Percentiles rank a stretch among this genome's conserved stretches.
Conservation (phyloP, 2,113 vertebrate genomes). For the Emberiza fucata region DNA sequence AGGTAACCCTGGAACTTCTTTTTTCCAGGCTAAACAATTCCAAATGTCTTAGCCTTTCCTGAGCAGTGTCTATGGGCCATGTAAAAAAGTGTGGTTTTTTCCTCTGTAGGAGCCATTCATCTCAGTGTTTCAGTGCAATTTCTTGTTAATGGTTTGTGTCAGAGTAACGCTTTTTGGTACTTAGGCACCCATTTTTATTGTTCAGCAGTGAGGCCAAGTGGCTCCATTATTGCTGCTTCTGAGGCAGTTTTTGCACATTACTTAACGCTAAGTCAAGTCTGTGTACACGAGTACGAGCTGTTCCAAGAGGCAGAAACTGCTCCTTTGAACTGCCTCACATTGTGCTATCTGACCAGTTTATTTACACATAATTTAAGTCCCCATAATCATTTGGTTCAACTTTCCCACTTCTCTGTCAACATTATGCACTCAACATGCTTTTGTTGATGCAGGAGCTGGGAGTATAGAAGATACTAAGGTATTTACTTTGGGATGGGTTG, state of each 20-base stretch:
- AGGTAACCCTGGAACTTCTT: neutral
- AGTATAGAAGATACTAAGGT: neutral
- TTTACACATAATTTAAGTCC: conserved; percentile 47
- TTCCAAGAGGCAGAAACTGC: conserved; percentile 35
- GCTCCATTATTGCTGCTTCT: neutral
- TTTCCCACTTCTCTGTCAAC: conserved; percentile 58
- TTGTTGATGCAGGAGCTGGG: conserved; percentile 17
- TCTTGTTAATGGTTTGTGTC: neutral
- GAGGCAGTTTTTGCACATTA: neutral
- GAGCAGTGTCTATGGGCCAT: neutral
- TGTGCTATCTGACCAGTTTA: conserved; percentile 48
- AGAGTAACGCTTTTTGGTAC: neutral
- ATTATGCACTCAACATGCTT: conserved; percentile 36
- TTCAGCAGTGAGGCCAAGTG: neutral
- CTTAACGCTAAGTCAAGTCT: neutral
- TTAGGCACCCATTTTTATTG: neutral
- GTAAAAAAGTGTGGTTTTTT: neutral
- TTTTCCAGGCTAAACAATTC: too few relatives aligned
- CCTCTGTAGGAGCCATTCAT: neutral
- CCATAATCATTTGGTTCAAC: conserved; percentile 42
- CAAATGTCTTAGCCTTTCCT: neutral
- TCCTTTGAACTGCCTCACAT: conserved; percentile 20
- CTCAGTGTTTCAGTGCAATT: neutral
- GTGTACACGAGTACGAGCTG: conserved; percentile 23
- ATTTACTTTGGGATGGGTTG: conserved; percentile 18